Evolutionary conservation across 2,113 vertebrate genomes (phyloP), one percentile per base, ranked within the genome.

Genomic region (Polypterus senegalus): DNA sequence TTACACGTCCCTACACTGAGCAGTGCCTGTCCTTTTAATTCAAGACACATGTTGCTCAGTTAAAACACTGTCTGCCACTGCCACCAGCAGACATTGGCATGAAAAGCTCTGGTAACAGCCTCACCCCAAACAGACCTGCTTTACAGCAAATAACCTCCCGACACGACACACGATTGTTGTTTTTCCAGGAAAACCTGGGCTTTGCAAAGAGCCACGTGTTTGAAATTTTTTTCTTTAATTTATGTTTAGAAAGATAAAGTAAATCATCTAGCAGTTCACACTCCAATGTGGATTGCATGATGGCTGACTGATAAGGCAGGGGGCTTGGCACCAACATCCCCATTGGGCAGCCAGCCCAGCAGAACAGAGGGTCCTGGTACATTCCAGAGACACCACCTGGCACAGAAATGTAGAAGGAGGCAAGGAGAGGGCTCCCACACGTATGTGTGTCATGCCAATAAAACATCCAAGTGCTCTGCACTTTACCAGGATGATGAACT

Each of bases 181-280:
- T 87, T 87, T 85, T 79, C 74, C 69, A 76, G 77, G 76, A 87
- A 85, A 72, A 68, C 73, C 79, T 72, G 65, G 65, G 81, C 71
- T 67, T 74, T 76, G 77, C 79, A 70, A 66, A 69, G 79, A 80
- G 77, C 77, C 71, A 77, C 61, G 70, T 62, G 67, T 74, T 65
- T 81, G 79, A 86, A 77, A 76, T 82, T 83, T 81, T 85, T 83
- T 80, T 58, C 75, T 81, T 81, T 91, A 89, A 92, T 89, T 89
- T 91, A 85, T 92, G 90, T 93, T 94, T 93, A 92, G 79, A 85
- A 75, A 79, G 79, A 27, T 27, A 79, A 80, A 84, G 76, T 81
- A 90, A 90, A 92, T 85, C 87, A 84, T 88, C 78, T 78, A 83
- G 82, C 78, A 79, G 83, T 79, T 78, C 77, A 72, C 79, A 79